Evolutionary conservation across 2,797 vertebrate genomes (phyloP).

Genomic region (Steatocranus sp.): DNA sequence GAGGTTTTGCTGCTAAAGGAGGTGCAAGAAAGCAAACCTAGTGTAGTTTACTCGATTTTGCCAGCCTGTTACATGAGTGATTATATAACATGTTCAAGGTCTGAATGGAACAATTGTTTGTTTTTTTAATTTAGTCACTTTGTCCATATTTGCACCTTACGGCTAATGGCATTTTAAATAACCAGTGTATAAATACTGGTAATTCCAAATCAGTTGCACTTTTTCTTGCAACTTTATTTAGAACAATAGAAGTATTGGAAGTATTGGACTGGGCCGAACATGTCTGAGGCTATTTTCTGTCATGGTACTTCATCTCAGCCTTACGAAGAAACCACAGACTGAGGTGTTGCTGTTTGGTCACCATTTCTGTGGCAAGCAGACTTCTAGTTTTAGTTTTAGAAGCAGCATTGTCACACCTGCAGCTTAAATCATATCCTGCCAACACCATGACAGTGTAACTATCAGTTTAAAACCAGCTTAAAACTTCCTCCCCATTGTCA

Average conservation of each 20-base stretch:
- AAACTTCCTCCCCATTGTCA: neutral
- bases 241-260: neutral
- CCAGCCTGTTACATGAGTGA: neutral
- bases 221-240: neutral
- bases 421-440: neutral
- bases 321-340: neutral
- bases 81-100: neutral
- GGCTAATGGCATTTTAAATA: neutral
- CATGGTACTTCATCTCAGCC: neutral
- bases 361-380: neutral
- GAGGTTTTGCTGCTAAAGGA: neutral
- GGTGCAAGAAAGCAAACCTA: neutral
- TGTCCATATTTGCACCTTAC: neutral
- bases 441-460: neutral
- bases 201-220: neutral
- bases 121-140: neutral
- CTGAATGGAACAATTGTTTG: neutral
- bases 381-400: neutral
- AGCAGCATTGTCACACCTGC: neutral
- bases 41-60: neutral
- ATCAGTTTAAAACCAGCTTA: neutral
- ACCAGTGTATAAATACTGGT: neutral
- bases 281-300: neutral
- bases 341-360: slow-evolving; percentile 13
- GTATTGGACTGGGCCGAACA: neutral